These are phyloP conservation scores for Hucho hucho DNA, from an alignment of 2,113 vertebrate species.

Conservation along the genomic window DNA sequence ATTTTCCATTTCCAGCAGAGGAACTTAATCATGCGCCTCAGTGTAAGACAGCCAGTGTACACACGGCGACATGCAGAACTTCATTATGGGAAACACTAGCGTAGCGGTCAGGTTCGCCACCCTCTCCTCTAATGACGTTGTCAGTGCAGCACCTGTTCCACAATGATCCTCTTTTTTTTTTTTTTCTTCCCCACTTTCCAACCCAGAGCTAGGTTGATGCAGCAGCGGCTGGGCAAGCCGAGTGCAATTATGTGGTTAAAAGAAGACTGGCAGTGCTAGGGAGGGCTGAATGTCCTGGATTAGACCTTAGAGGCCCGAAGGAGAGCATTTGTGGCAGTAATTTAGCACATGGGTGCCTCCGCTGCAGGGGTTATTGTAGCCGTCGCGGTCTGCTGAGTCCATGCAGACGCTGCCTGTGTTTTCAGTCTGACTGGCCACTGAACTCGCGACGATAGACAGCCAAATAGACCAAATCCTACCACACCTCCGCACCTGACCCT, in stretches of 20 bases:
- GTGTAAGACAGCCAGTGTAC: neutral
- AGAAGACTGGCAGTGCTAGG: constrained; percentile 16
- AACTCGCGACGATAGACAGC: constrained; percentile 52
- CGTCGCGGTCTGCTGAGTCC: constrained; percentile 54
- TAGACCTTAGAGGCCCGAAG: constrained; percentile 34
- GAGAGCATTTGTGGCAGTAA: constrained; percentile 66
- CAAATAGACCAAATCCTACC: constrained; percentile 32
- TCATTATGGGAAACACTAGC: constrained; percentile 14
- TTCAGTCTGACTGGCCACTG: constrained; percentile 42
- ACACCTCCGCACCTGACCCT: neutral
- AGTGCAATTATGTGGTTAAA: constrained; percentile 49
- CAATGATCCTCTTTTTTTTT: neutral
- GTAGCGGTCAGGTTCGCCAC: neutral
- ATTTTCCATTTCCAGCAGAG: neutral
- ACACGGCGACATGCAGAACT: constrained; percentile 4
- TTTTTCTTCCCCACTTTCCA: neutral
- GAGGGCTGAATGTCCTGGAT: constrained; percentile 39
- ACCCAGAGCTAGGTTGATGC: constrained; percentile 16
- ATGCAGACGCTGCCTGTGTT: constrained; percentile 40
- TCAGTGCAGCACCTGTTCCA: constrained; percentile 7
- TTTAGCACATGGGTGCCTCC: constrained; percentile 71
- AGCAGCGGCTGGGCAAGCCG: constrained; percentile 12
- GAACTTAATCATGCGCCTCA: constrained; percentile 4
- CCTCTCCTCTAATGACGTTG: constrained; percentile 16
- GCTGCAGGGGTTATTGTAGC: constrained; percentile 68